Evolutionary conservation across 2,797 vertebrate species (phyloP).

Genomic region (Rhynchonycteris naso): DNA sequence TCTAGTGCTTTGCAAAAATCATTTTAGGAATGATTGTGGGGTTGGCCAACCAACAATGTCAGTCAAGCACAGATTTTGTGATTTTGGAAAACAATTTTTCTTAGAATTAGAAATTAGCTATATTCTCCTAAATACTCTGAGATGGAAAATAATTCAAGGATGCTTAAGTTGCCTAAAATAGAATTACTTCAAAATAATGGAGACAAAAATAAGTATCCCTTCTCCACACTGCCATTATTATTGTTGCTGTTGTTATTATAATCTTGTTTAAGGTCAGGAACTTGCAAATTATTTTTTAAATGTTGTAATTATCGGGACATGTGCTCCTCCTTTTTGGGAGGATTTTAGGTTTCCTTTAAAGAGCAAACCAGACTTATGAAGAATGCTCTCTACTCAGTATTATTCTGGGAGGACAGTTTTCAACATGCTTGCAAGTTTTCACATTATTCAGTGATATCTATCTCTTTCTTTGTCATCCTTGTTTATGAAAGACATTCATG

Average conservation of each 20-base stretch:
- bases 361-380: neutral
- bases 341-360: neutral
- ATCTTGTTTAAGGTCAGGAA: neutral
- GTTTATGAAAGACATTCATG: neutral
- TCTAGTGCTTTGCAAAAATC: neutral
- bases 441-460: neutral
- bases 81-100: constrained; percentile 40
- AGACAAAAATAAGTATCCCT: neutral
- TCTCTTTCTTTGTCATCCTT: neutral
- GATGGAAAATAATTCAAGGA: constrained; percentile 2
- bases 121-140: neutral
- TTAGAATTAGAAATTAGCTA: neutral
- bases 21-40: neutral
- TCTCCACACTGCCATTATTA: neutral
- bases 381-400: neutral
- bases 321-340: neutral
- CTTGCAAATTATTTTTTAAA: constrained; percentile 20
- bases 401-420: neutral
- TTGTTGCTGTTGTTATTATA: neutral
- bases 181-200: neutral
- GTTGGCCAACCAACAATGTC: neutral
- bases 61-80: neutral
- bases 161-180: neutral
- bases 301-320: neutral
- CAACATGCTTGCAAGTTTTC: neutral